Conservation (phyloP, 1,140 invertebrate genomes). For the Plectus sambesii region DNA sequence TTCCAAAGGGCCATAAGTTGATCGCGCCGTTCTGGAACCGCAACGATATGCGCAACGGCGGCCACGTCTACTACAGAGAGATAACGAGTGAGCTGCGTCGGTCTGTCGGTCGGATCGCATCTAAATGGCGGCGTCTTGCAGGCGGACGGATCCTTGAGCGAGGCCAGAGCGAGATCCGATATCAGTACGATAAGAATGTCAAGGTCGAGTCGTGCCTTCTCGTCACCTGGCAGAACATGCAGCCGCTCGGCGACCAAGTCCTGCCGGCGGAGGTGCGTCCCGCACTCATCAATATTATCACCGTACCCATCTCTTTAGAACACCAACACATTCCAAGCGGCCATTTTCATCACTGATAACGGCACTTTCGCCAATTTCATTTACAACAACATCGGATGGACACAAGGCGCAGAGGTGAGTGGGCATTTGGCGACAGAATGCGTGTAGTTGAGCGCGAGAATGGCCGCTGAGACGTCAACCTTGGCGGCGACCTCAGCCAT, state of each 20-base stretch:
- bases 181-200: conserved; percentile 41
- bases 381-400: conserved; percentile 45
- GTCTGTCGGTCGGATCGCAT: neutral
- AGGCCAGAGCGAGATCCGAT: conserved; percentile 44
- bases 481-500: no score
- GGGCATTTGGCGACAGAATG: no score
- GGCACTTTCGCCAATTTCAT: conserved; percentile 45
- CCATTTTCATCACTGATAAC: conserved; percentile 40
- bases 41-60: conserved; percentile 42
- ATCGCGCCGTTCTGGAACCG: conserved; percentile 45
- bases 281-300: conserved; percentile 11
- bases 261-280: conserved; percentile 32
- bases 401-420: conserved; percentile 41
- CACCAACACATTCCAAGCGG: conserved; percentile 45
- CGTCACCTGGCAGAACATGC: conserved; percentile 45
- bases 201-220: conserved; percentile 34
- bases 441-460: no score
- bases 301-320: no score
- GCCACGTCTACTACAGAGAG: conserved; percentile 38
- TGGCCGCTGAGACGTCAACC: no score
- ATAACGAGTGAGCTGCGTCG: conserved; percentile 16
- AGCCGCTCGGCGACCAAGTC: conserved; percentile 20
- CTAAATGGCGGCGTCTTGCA: conserved; percentile 16
- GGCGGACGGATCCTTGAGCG: conserved; percentile 39
- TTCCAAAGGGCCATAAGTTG: conserved; percentile 25